Percentiles rank a stretch among this genome's conserved stretches.
These are phyloP conservation scores for Archegozetes longisetosus DNA, from an alignment of 1,140 invertebrate species.

Conservation along the genomic window DNA sequence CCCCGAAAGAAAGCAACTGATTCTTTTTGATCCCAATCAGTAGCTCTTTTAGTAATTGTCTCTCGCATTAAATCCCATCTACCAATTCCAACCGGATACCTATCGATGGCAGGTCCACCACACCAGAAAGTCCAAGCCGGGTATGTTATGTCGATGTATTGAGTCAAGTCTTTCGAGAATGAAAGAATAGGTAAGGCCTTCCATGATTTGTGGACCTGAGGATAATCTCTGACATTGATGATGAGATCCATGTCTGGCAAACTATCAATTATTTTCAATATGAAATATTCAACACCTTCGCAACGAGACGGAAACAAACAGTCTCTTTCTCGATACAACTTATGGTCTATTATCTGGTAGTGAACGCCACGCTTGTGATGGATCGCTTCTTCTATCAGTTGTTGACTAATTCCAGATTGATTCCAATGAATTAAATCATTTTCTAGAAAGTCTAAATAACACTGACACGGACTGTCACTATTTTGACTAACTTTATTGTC, in stretches of 20 bases:
- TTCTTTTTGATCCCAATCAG: constrained; percentile 58
- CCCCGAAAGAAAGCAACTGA: constrained; percentile 73
- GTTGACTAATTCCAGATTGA: constrained; percentile 37
- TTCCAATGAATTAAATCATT: background rate
- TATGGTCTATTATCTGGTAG: constrained; percentile 69
- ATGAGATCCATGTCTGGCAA: constrained; percentile 70
- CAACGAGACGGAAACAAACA: constrained; percentile 83
- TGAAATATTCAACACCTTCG: constrained; percentile 77
- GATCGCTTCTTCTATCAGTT: constrained; percentile 37
- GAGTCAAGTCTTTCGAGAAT: constrained; percentile 76
- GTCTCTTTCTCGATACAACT: constrained; percentile 58
- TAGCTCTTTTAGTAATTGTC: constrained; percentile 40
- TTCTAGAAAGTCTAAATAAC: background rate
- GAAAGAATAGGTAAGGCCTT: constrained; percentile 63
- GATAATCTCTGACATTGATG: constrained; percentile 82
- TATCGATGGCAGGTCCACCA: constrained; percentile 80
- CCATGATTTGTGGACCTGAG: constrained; percentile 50
- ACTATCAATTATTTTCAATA: constrained; percentile 40
- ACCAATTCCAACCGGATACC: constrained; percentile 82
- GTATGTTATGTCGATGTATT: constrained; percentile 85
- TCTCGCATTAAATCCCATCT: constrained; percentile 71
- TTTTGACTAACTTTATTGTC: background rate
- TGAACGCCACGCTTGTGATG: constrained; percentile 46
- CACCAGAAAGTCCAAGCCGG: constrained; percentile 97
- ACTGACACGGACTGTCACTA: background rate